Base-by-base conservation (phyloP, 1,140 invertebrate species). In the Rhopalosiphum padi region DNA sequence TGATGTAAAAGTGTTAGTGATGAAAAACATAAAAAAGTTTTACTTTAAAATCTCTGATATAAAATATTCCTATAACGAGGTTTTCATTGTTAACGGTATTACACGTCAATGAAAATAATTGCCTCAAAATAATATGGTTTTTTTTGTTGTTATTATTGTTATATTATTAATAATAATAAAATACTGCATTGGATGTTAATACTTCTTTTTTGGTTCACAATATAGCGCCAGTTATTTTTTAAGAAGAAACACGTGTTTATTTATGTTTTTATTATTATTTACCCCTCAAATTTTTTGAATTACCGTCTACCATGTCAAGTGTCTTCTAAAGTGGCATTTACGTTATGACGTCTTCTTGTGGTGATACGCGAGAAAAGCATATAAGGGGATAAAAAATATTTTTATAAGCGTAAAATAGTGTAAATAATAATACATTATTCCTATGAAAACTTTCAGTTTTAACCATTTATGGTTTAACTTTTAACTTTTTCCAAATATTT, bases 221-320 rank as follows among this genome's bases (percentile, higher is more conserved):
- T 86, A 77, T n/a, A 77, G 60, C n/a, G n/a, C 15, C 60, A 77
- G 60, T 77, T 35, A 86, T 86, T 43, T 86, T 35, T 22, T 88
- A 53, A 91, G 30, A 82, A 82, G 21, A 18, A 46, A 46, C 68
- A 91, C 90, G 90, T 91, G 68, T 91, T 91, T 91, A 77, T 91
- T 91, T 89, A 53, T 53, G 41, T 30, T 89, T 91, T 48, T 48
- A 77, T 77, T 82, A 91, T 48, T 91, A 83, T 91, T 83, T 51
- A 91, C 68, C 46, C 68, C 35, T 77, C 4, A n/a, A n/a, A 4
- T 18, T 89, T 46, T 91, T 53, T 11, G 41, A 48, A 91, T 48
- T 46, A 68, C 46, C 68, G 18, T 48, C 68, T 51, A 91, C 68
- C 60, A 37, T 37, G 90, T 91, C 68, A 51, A 91, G 90, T 91